Conservation (phyloP, 2,113 vertebrate genomes). For the Antechinus stuartii region DNA sequence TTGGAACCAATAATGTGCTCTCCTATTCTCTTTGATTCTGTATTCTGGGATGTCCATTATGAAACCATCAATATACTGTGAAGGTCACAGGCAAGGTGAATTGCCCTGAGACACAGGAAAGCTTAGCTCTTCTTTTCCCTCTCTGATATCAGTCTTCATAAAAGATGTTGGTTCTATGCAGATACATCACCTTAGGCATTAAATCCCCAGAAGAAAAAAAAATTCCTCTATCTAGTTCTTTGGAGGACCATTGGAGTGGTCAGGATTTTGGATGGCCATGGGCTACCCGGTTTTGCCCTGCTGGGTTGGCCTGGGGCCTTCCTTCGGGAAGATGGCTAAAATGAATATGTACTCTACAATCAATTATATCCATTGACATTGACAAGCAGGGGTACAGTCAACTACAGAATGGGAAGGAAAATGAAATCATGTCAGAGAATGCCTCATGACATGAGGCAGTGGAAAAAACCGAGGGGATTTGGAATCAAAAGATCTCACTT, state of each 20-base stretch:
- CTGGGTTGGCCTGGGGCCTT: conserved; percentile 69
- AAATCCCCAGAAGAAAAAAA: conserved; percentile 22
- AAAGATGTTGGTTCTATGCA: conserved; percentile 56
- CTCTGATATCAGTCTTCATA: conserved; percentile 50
- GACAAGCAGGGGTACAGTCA: background rate
- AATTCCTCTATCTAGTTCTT: background rate
- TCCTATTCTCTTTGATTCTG: conserved; percentile 75
- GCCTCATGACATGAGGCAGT: background rate
- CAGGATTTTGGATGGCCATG: background rate
- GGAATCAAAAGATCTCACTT: background rate
- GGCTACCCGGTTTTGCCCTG: conserved; percentile 34
- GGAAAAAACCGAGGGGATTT: background rate
- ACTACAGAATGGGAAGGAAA: background rate
- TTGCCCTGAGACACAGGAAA: conserved; percentile 53
- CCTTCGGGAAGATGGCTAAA: conserved; percentile 43
- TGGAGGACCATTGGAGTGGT: background rate
- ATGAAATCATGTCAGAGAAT: background rate
- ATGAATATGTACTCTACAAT: conserved; percentile 63
- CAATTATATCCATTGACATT: conserved; percentile 50
- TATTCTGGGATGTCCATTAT: conserved; percentile 70
- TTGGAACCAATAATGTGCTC: conserved; percentile 69
- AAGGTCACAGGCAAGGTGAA: conserved; percentile 64
- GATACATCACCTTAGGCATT: conserved; percentile 41
- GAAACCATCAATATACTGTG: conserved; percentile 59
- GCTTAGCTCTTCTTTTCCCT: conserved; percentile 29